Evolutionary conservation across 2,113 vertebrate species (phyloP).

Genomic region (Hippocampus comes): DNA sequence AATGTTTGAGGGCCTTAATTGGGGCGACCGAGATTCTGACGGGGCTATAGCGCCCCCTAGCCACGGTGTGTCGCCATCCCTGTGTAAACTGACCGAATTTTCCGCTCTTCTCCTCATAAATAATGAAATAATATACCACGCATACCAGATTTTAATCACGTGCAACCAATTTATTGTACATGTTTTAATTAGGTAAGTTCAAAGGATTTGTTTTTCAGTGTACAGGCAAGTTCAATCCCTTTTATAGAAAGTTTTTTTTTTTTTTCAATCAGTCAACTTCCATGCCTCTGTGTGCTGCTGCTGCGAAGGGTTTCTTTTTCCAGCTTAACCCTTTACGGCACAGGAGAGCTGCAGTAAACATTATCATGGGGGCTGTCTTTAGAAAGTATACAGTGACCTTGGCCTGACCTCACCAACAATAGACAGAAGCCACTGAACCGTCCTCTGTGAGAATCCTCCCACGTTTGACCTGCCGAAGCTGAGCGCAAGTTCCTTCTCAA

Average conservation of each 20-base stretch:
- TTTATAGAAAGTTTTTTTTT: neutral
- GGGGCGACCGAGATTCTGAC: too few species aligned
- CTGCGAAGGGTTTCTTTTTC: neutral
- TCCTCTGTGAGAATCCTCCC: slow-evolving; percentile 42
- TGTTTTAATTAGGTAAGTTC: too few species aligned
- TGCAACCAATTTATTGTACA: too few species aligned
- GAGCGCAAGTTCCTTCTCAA: slow-evolving; percentile 43
- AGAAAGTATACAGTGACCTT: slow-evolving; percentile 39
- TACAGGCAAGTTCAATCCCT: neutral
- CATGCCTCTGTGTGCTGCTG: neutral
- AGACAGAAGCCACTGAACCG: slow-evolving; percentile 24
- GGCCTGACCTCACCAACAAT: slow-evolving; percentile 25
- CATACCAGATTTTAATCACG: too few species aligned
- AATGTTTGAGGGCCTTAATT: too few species aligned
- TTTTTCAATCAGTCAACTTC: neutral
- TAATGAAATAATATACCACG: too few species aligned
- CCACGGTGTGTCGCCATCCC: too few species aligned
- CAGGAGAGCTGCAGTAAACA: slow-evolving; percentile 24
- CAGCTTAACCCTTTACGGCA: slow-evolving; percentile 21
- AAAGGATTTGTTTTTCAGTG: too few species aligned
- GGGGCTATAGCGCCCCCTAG: too few species aligned
- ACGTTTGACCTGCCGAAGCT: slow-evolving; percentile 32
- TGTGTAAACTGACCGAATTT: too few species aligned
- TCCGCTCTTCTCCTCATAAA: too few species aligned
- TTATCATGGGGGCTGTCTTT: slow-evolving; percentile 9